Base-by-base conservation (phyloP, 2,113 vertebrate species). In the Mormoops blainvillei region DNA sequence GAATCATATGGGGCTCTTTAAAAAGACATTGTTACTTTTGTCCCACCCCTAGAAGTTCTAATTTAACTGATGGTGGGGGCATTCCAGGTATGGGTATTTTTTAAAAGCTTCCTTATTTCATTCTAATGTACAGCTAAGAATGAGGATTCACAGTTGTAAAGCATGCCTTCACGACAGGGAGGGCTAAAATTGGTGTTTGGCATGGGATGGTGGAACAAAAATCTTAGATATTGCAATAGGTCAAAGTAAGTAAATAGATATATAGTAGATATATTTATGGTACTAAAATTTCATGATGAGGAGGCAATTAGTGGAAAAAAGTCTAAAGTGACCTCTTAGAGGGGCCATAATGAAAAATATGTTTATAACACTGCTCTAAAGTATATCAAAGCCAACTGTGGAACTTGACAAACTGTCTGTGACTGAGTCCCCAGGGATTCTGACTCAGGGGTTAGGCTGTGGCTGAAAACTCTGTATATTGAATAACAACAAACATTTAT, bases 401-500 rank as follows among this genome's bases (percentile, higher is more conserved):
- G 68, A 93, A 19, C 43, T 63, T 73, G 45, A 94, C 48, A 85
- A 88, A 80, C 22, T 45, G 28, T 48, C 86, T 11, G 28, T 74
- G 28, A 38, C 48, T 33, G 81, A 85, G 19, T 1, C 33, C 67
- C 70, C 54, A 93, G 48, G 86, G 61, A 73, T 76, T 74, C n/a
- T 80, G 68, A 89, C 63, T 84, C n/a, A 71, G 52, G 33, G 82
- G 33, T 93, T 70, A 48, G 86, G 45, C 28, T 56, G 13, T 83
- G 67, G 38, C 52, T 52, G 33, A 82, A 22, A 61, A 91, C 86
- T 96, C 78, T 84, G 65, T 76, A 41, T 94, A 83, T 71, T 78
- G 86, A 92, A 82, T 76, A 94, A 95, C 24, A 92, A 58, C 50
- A 74, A 92, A 65, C 56, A 87, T 71, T 52, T 87, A 87, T 45